Base-by-base conservation (phyloP, 2,888 invertebrate genomes). In the Podabrus alpinus region DNA sequence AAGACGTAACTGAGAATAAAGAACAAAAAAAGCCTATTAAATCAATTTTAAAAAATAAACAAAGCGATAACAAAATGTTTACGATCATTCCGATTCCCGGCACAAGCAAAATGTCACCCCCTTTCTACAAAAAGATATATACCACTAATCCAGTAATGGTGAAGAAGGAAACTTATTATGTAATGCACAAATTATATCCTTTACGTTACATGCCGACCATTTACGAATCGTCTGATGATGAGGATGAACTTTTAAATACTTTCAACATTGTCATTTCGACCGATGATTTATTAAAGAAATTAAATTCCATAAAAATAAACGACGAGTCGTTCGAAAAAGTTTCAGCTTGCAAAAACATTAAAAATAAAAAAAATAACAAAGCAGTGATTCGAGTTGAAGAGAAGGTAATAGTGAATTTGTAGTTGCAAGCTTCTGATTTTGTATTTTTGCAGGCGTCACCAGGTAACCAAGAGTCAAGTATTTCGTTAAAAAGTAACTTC, bases 71-170 rank as follows among this genome's bases (percentile, higher is more conserved):
- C 61, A 61, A 59, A 70, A 1, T n/a, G 45, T 24, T 74, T 3
- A 76, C 79, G 69, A 74, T 84, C 15, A 77, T 85, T 29, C 80
- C 85, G 7, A 84, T 85, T 73, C 83, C 85, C 2, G 85, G 85
- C 5, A 81, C 82, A 3, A 84, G 84, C 69, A 81, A 75, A 24
- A 85, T 84, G 84, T 67, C 77, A 13, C 81, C 82, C 15, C 85
- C 85, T 1, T 82, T 81, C 73, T 84, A 77, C 66, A 74, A 79
- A 59, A 70, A 73, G 3, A 73, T 81, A 2, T 72, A 78, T 16
- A 80, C 77, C 11, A 78, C 79, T 17, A 78, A 82, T 74, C 79
- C 78, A 7, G 73, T 77, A 15, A 74, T 79, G 59, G 78, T 82
- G 15, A 68, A 72, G 67, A 64, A 68, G 17, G 81, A 80, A 71